A percentile compares a stretch with the other conserved stretches of the same genome.
Evolutionary conservation across 2,888 invertebrate genomes (phyloP).

Genomic region (Heliconius aoede): DNA sequence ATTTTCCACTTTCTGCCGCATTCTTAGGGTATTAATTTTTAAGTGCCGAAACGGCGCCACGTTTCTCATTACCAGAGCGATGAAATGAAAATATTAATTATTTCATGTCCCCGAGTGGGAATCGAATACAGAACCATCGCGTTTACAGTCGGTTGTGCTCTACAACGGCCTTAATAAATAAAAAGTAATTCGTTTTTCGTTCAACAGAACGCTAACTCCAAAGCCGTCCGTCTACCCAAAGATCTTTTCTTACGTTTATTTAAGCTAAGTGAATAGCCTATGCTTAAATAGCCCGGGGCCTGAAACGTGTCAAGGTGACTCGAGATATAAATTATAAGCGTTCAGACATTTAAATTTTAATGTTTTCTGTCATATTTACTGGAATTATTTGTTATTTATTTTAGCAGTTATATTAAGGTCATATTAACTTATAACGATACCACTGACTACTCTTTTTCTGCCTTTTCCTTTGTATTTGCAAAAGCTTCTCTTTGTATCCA

Average conservation of each 20-base stretch:
- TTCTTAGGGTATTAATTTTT: too few relatives aligned
- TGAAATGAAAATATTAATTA: too few relatives aligned
- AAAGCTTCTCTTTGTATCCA: background rate
- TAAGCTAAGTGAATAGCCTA: background rate
- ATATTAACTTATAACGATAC: too few relatives aligned
- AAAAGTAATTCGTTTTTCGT: background rate
- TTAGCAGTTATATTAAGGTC: background rate
- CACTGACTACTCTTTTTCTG: background rate
- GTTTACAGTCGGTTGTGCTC: background rate
- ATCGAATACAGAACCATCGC: background rate
- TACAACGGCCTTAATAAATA: background rate
- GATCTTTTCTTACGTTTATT: conserved; percentile 2
- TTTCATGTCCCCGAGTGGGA: too few relatives aligned
- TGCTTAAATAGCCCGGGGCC: background rate
- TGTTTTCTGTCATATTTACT: background rate
- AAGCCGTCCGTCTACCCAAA: background rate
- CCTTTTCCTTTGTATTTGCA: background rate
- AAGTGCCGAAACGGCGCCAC: too few relatives aligned
- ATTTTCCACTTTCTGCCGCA: too few relatives aligned
- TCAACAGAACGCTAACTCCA: background rate
- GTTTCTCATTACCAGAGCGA: too few relatives aligned
- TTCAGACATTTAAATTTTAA: background rate
- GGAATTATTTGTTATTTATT: background rate
- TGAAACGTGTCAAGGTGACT: background rate
- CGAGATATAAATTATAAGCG: background rate